A percentile compares a stretch with the other conserved stretches of the same genome.
Conservation (phyloP, 2,113 vertebrate species). For the Heterotis niloticus region DNA sequence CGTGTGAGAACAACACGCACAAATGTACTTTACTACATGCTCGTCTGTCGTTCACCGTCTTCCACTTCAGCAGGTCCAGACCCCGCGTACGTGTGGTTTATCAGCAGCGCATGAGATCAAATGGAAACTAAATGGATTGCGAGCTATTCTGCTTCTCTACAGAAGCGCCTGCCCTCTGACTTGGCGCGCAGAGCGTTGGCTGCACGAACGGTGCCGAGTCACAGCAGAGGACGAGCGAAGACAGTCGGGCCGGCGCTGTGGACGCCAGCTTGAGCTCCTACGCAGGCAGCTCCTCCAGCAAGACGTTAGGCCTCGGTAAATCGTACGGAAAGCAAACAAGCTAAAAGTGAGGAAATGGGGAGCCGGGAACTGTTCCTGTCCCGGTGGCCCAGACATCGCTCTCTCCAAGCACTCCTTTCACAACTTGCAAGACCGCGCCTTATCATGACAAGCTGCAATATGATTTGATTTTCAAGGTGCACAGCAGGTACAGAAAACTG, state of each 20-base stretch:
- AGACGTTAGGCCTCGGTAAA: not conserved
- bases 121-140: slow-evolving; percentile 46
- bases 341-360: not conserved
- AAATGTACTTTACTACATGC: too few relatives aligned
- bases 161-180: slow-evolving; percentile 50
- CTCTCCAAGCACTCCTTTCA: too few relatives aligned
- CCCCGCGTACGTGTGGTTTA: too few relatives aligned
- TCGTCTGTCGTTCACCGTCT: too few relatives aligned
- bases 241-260: not conserved
- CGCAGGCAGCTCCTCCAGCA: not conserved
- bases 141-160: slow-evolving; percentile 50
- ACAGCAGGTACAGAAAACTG: too few relatives aligned
- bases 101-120: slow-evolving; percentile 22
- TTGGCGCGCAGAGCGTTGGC: slow-evolving; percentile 2
- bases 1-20: too few relatives aligned
- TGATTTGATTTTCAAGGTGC: too few relatives aligned
- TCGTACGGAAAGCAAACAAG: not conserved
- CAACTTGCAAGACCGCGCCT: too few relatives aligned
- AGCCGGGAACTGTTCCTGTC: too few relatives aligned
- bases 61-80: too few relatives aligned
- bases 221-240: slow-evolving; percentile 27
- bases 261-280: not conserved
- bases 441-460: too few relatives aligned
- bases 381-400: too few relatives aligned
- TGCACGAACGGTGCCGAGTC: slow-evolving; percentile 52